A percentile compares a stretch with the other conserved stretches of the same genome.
Evolutionary conservation across 2,113 vertebrate species (phyloP).

Genomic region (Solea solea): DNA sequence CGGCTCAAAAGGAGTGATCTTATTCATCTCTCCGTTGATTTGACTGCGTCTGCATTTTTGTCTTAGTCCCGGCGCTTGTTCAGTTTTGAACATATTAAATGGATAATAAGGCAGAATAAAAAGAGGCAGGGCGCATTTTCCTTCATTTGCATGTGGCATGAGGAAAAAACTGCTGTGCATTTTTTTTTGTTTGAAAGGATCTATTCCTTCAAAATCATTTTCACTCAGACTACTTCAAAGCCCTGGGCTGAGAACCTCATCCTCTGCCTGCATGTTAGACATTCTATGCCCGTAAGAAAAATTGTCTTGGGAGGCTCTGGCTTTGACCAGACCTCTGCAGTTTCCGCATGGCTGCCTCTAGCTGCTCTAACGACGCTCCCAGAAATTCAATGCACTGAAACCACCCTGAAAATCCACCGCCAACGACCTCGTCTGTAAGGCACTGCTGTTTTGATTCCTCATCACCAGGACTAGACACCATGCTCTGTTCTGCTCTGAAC

Average conservation of each 20-base stretch:
- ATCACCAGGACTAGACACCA: conserved; percentile 62
- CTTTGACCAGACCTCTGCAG: conserved; percentile 71
- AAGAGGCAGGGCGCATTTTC: neutral
- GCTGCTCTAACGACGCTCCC: conserved; percentile 67
- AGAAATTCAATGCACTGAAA: conserved; percentile 73
- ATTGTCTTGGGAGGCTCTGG: conserved; percentile 64
- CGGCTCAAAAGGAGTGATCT: neutral
- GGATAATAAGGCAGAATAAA: no score
- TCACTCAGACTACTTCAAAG: conserved; percentile 47
- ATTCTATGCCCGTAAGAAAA: conserved; percentile 64
- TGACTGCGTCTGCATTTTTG: no score
- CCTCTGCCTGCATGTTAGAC: conserved; percentile 59
- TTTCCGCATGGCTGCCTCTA: conserved; percentile 71
- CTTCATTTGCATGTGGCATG: conserved; percentile 26
- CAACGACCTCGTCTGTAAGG: conserved; percentile 63
- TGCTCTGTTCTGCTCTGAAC: conserved; percentile 59
- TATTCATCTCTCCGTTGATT: no score
- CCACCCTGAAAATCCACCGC: conserved; percentile 68
- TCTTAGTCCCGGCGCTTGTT: no score
- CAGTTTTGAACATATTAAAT: no score
- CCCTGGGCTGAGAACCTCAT: conserved; percentile 42
- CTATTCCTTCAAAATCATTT: conserved; percentile 45
- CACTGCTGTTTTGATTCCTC: conserved; percentile 59
- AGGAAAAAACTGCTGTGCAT: conserved; percentile 1
- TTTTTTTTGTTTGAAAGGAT: neutral